Evolutionary conservation across 2,797 vertebrate species (phyloP).

Genomic region (Poeciliopsis presidionis): DNA sequence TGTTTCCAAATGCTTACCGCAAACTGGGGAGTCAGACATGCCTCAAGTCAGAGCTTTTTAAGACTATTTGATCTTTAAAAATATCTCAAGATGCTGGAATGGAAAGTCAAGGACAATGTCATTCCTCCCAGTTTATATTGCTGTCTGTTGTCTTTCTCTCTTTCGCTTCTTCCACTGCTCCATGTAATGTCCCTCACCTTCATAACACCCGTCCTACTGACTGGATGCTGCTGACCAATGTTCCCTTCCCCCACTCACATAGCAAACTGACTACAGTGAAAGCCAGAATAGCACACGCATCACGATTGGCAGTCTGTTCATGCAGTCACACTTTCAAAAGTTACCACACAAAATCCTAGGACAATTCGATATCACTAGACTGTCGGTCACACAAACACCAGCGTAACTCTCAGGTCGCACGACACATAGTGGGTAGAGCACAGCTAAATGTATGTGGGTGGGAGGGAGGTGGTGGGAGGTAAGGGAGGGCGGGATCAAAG

Average conservation of each 20-base stretch:
- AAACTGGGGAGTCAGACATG: conserved; percentile 55
- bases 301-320: conserved; percentile 17
- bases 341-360: conserved; percentile 2
- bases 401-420: conserved; percentile 43
- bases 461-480: conserved; percentile 30
- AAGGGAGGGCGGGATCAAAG: conserved; percentile 30
- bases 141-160: conserved; percentile 56
- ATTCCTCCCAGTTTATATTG: conserved; percentile 59
- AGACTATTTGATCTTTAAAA: not conserved
- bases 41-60: conserved; percentile 10
- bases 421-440: conserved; percentile 70
- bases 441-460: conserved; percentile 75
- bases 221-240: conserved; percentile 73
- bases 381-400: conserved; percentile 13
- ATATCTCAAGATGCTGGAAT: conserved; percentile 9
- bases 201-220: conserved; percentile 64
- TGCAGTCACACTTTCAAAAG: conserved; percentile 40
- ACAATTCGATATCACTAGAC: not conserved
- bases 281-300: conserved; percentile 66
- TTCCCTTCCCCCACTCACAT: conserved; percentile 77
- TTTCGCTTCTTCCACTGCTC: conserved; percentile 53
- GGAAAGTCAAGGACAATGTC: conserved; percentile 31
- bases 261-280: conserved; percentile 84
- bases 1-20: conserved; percentile 27
- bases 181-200: conserved; percentile 61